These are phyloP conservation scores for Oophaga sylvatica DNA, from an alignment of 2,797 vertebrate species.

Conservation along the genomic window DNA sequence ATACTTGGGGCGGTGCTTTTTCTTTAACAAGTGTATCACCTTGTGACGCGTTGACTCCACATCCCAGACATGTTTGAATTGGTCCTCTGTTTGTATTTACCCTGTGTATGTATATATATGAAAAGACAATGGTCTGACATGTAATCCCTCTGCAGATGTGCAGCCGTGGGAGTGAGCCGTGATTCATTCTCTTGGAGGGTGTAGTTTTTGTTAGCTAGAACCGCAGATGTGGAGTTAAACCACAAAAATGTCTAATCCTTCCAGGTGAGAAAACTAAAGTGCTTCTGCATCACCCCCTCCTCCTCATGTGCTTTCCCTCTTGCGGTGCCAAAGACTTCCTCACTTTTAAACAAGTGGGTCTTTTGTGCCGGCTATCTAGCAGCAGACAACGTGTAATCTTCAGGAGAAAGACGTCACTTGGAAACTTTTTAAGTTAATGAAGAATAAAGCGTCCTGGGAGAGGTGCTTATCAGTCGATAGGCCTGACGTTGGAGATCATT, in stretches of 20 bases:
- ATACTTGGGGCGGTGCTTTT: neutral
- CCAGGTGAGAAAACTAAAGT: slow-evolving; percentile 31
- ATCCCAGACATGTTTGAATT: slow-evolving; percentile 34
- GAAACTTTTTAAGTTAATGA: slow-evolving; percentile 28
- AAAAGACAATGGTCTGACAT: slow-evolving; percentile 22
- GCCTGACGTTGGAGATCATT: slow-evolving; percentile 51
- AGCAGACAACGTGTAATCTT: slow-evolving; percentile 31
- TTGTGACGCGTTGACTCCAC: slow-evolving; percentile 17
- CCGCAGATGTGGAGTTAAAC: slow-evolving; percentile 25
- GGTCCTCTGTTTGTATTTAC: slow-evolving; percentile 45
- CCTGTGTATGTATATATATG: neutral
- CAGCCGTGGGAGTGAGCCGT: slow-evolving; percentile 31
- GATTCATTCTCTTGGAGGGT: slow-evolving; percentile 49
- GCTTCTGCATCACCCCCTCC: neutral
- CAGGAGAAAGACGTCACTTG: slow-evolving; percentile 20
- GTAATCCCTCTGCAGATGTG: slow-evolving; percentile 19
- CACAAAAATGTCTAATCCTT: slow-evolving; percentile 49
- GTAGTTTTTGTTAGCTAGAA: slow-evolving; percentile 23
- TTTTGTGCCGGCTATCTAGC: slow-evolving; percentile 51
- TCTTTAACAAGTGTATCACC: neutral
- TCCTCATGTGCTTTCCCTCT: neutral
- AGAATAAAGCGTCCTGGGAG: slow-evolving; percentile 21
- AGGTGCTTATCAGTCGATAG: slow-evolving; percentile 56
- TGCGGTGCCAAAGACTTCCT: slow-evolving; percentile 1
- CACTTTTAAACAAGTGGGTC: slow-evolving; percentile 1